A percentile compares a stretch with the other conserved stretches of the same genome.
Conservation (phyloP, 2,888 invertebrate genomes). For the Lasioglossum leucozonium region DNA sequence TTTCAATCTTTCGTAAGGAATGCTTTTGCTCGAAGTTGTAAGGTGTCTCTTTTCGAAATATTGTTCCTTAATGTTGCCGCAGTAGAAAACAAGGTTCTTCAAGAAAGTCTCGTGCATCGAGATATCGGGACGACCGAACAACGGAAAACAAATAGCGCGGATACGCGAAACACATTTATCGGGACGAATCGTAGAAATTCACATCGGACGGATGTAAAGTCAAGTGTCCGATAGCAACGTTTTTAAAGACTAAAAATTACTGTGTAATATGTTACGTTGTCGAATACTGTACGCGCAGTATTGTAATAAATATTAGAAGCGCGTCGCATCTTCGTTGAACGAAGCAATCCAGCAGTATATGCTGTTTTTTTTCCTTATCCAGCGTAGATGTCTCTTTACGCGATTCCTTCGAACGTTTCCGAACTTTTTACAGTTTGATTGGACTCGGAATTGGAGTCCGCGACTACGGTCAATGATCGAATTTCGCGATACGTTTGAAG, state of each 20-base stretch:
- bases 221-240: slow-evolving; percentile 49
- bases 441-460: neutral
- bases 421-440: neutral
- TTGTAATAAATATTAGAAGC: slow-evolving; percentile 1
- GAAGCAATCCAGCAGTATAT: slow-evolving; percentile 70
- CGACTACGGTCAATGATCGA: neutral
- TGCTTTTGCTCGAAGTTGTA: neutral
- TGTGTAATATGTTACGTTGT: slow-evolving; percentile 75
- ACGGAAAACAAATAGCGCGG: neutral
- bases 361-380: slow-evolving; percentile 66
- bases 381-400: slow-evolving; percentile 7
- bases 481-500: neutral
- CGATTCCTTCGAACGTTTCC: slow-evolving; percentile 8
- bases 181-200: neutral
- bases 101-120: neutral
- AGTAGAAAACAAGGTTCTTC: slow-evolving; percentile 8
- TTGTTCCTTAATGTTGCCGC: neutral
- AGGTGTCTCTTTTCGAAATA: neutral
- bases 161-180: neutral
- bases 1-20: slow-evolving; percentile 23
- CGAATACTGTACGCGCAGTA: slow-evolving; percentile 60
- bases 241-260: slow-evolving; percentile 49
- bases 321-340: slow-evolving; percentile 76
- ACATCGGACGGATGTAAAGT: slow-evolving; percentile 8
- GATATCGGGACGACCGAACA: neutral